phyloP scores from a whole-genome alignment of 1,140 invertebrate species.

The Diabrotica undecimpunctata region DNA sequence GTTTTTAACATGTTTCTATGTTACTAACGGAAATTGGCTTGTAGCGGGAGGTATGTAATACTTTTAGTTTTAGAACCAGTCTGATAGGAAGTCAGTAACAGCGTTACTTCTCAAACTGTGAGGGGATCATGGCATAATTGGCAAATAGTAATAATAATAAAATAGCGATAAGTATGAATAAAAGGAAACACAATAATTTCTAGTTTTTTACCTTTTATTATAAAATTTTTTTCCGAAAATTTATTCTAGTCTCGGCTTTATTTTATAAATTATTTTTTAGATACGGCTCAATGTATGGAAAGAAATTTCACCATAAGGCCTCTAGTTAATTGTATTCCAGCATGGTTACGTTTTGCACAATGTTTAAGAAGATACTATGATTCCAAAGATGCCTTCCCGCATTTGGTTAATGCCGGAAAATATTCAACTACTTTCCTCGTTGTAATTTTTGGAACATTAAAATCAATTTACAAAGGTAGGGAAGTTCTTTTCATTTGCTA shows the following conservation, averaged over 20 bases:
- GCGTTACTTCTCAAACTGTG: too few relatives aligned
- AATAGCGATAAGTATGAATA: too few relatives aligned
- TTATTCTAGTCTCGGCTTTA: not conserved
- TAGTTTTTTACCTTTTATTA: not conserved
- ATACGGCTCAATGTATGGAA: conserved; percentile 49
- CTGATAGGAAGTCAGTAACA: too few relatives aligned
- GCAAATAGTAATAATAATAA: too few relatives aligned
- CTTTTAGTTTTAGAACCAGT: not conserved
- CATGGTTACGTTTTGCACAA: conserved; percentile 94
- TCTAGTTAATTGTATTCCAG: conserved; percentile 72
- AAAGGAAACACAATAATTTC: too few relatives aligned
- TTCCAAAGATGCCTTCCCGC: conserved; percentile 87
- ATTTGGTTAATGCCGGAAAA: conserved; percentile 96
- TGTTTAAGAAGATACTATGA: conserved; percentile 92
- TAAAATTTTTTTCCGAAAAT: not conserved
- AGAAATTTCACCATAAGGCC: conserved; percentile 52
- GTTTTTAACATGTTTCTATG: conserved; percentile 67
- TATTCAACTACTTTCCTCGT: conserved; percentile 97
- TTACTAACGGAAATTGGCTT: conserved; percentile 51
- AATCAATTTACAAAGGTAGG: conserved; percentile 39
- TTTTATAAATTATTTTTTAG: conserved; percentile 34
- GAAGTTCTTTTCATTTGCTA: too few relatives aligned
- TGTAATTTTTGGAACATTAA: conserved; percentile 78
- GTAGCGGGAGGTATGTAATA: conserved; percentile 40
- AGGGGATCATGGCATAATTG: too few relatives aligned